Evolutionary conservation across 1,140 invertebrate genomes (phyloP), one percentile per base, ranked within the genome.

Genomic region (Aphidius ervi): DNA sequence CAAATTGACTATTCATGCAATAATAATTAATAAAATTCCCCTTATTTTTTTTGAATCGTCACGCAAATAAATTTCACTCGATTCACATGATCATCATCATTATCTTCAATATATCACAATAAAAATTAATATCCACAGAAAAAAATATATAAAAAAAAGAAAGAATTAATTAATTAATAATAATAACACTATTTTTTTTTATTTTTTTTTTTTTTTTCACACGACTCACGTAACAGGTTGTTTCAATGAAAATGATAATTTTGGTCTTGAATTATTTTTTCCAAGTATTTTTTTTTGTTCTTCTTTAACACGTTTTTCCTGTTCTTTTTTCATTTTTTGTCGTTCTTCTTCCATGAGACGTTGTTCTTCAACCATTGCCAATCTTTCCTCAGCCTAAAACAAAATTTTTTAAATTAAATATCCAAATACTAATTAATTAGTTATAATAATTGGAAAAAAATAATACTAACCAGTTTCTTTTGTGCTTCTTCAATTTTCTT

Each of bases 261-360:
- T 95, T 57, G 95, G 95, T 78, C 95, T 85, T 62, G 94, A 95
- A 83, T 97, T 97, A 78, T 96, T 96, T 85, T 97, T 98, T 68
- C 95, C 95, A 67, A 97, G 84, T 68, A 98, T 97, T 77, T 94
- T 92, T 80, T 95, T 95, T 81, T 98, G 95, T 81, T 97, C 95
- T 78, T 95, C 92, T 81, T 95, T 95, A 53, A 91, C 83, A 66
- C 92, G 86, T 68, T 91, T 93, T 70, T 95, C 93, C 75, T 95
- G 90, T 76, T 97, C 93, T 78, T 93, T 93, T 74, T 92, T 89
- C 80, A 97, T 84, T 72, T 88, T 89, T 78, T 96, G 93, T 70
- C 92, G 87, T 75, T 97, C 93, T 82, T 98, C 95, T 70, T 97
- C 91, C 85, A 97, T 95, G 80, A 93, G 88, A 65, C 95, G 86